phyloP scores from a whole-genome alignment of 2,113 vertebrate species.

The Mionectes macconnelli region DNA sequence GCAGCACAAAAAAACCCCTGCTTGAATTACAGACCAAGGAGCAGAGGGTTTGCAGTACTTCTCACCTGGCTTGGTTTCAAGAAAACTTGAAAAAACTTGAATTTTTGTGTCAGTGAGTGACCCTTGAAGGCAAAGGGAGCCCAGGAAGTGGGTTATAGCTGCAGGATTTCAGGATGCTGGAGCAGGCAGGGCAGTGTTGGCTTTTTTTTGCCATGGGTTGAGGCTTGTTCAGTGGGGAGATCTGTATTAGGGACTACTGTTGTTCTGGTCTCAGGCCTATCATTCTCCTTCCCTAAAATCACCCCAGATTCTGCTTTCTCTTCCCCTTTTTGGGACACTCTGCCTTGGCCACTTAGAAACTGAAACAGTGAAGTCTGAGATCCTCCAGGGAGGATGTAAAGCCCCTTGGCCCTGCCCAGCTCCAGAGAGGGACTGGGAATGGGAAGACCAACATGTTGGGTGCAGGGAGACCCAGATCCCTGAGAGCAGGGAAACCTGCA shows the following conservation, averaged over 20 bases:
- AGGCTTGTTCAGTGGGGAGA: not conserved
- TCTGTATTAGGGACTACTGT: not conserved
- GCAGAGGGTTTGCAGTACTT: not conserved
- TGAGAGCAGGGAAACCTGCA: not conserved
- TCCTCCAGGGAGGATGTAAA: not conserved
- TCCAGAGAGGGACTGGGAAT: not conserved
- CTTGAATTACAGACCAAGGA: accelerated
- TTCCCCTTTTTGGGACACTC: not conserved
- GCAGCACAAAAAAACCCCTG: not conserved
- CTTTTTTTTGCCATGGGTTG: not conserved
- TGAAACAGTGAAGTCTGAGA: not conserved
- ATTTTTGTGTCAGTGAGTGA: not conserved
- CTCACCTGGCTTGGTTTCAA: not conserved
- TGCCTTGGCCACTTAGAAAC: not conserved
- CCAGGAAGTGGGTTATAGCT: not conserved
- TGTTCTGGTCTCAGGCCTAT: not conserved
- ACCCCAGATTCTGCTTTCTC: not conserved
- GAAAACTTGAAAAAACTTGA: not conserved
- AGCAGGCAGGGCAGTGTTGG: not conserved
- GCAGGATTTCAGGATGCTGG: not conserved
- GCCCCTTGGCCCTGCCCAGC: accelerated
- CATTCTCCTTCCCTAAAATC: not conserved
- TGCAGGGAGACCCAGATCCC: not conserved
- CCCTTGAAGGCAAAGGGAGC: not conserved
- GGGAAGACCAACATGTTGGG: not conserved